phyloP scores from a whole-genome alignment of 2,113 vertebrate genomes.

The Oxyura jamaicensis region DNA sequence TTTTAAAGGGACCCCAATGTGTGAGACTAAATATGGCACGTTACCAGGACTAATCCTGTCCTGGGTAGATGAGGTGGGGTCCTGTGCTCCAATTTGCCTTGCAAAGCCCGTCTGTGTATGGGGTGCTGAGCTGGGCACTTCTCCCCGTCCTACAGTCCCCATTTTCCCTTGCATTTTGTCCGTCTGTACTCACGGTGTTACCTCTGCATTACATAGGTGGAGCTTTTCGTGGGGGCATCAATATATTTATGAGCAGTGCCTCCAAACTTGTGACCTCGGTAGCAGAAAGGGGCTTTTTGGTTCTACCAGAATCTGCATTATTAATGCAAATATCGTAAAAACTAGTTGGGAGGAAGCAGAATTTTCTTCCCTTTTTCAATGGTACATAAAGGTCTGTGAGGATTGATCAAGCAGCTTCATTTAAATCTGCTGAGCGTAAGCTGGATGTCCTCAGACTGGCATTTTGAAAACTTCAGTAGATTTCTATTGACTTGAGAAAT shows the following conservation, averaged over 20 bases:
- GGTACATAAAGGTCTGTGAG: neutral
- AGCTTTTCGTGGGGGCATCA: neutral
- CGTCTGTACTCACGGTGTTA: neutral
- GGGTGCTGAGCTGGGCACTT: neutral
- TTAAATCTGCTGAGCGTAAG: neutral
- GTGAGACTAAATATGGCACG: neutral
- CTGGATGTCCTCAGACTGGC: neutral
- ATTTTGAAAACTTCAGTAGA: neutral
- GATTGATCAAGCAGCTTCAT: neutral
- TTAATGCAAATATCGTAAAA: neutral
- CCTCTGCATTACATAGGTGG: neutral
- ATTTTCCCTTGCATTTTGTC: neutral
- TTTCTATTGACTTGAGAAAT: neutral
- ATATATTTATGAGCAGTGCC: neutral
- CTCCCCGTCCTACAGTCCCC: neutral
- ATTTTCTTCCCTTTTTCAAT: neutral
- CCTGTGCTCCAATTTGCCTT: neutral
- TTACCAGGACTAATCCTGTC: neutral
- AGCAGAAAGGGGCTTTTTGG: neutral
- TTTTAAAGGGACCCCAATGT: neutral
- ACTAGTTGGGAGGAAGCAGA: neutral
- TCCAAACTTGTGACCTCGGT: neutral
- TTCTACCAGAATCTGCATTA: neutral
- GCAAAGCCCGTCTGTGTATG: neutral
- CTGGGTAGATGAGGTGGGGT: neutral